Conservation (phyloP, 2,888 invertebrate species). For the Protonemura montana region DNA sequence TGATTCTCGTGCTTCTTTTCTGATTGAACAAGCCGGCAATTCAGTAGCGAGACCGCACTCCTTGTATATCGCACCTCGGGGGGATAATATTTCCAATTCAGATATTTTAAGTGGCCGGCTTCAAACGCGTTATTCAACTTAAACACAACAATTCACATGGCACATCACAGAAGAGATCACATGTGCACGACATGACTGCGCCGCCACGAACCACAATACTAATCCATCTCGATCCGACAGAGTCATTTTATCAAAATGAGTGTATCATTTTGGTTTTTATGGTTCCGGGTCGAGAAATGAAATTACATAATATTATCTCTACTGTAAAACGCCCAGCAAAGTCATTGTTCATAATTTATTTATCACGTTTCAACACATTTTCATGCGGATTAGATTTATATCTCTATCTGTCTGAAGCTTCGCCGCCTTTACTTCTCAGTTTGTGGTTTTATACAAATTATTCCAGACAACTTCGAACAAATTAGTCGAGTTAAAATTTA, state of each 20-base stretch:
- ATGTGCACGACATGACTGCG: neutral
- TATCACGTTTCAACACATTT: conserved; percentile 4
- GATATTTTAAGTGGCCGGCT: neutral
- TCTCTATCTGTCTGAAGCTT: neutral
- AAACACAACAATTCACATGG: neutral
- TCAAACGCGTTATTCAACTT: neutral
- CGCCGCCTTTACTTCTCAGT: neutral
- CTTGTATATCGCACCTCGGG: neutral
- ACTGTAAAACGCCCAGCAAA: neutral
- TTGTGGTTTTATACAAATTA: neutral
- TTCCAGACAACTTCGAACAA: neutral
- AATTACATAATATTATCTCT: neutral
- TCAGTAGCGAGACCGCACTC: neutral
- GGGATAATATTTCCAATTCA: neutral
- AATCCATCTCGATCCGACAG: neutral
- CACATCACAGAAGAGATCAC: neutral
- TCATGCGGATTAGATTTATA: neutral
- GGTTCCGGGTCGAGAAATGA: neutral
- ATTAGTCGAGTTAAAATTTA: neutral
- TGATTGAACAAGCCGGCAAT: neutral
- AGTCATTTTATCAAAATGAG: neutral
- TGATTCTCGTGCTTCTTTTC: no score
- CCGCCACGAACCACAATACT: neutral
- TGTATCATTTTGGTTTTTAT: neutral
- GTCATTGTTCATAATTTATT: neutral